These are phyloP conservation scores for Leptopilina syphax DNA, from an alignment of 2,888 invertebrate species.

Conservation along the genomic window DNA sequence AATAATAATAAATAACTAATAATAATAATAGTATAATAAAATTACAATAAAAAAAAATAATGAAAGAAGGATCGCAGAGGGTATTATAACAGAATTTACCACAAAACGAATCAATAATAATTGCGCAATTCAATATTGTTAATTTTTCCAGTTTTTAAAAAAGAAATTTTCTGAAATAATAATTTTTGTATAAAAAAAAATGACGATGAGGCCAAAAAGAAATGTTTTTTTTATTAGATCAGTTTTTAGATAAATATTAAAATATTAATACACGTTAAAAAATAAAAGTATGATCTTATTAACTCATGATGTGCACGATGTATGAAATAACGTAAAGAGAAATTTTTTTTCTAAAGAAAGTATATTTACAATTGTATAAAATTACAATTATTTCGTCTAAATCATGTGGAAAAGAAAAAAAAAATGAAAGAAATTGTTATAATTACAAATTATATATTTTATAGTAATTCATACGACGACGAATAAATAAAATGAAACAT, in stretches of 20 bases:
- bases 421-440: constrained; percentile 47
- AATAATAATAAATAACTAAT: not conserved
- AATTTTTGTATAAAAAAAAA: constrained; percentile 56
- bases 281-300: constrained; percentile 63
- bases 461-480: constrained; percentile 49
- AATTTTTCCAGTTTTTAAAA: constrained; percentile 57
- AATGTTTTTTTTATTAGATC: constrained; percentile 72
- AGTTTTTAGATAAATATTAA: constrained; percentile 71
- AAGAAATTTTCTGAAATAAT: constrained; percentile 49
- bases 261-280: constrained; percentile 68
- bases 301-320: constrained; percentile 65
- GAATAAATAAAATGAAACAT: constrained; percentile 41
- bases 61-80: constrained; percentile 22
- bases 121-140: constrained; percentile 57
- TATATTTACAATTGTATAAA: constrained; percentile 40
- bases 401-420: not conserved
- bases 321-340: constrained; percentile 25
- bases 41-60: not conserved
- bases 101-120: constrained; percentile 32
- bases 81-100: constrained; percentile 30
- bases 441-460: constrained; percentile 55
- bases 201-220: constrained; percentile 70
- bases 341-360: constrained; percentile 23
- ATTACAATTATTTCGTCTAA: constrained; percentile 24
- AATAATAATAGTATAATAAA: not conserved